phyloP scores from a whole-genome alignment of 2,113 vertebrate species.

The Serinus canaria region DNA sequence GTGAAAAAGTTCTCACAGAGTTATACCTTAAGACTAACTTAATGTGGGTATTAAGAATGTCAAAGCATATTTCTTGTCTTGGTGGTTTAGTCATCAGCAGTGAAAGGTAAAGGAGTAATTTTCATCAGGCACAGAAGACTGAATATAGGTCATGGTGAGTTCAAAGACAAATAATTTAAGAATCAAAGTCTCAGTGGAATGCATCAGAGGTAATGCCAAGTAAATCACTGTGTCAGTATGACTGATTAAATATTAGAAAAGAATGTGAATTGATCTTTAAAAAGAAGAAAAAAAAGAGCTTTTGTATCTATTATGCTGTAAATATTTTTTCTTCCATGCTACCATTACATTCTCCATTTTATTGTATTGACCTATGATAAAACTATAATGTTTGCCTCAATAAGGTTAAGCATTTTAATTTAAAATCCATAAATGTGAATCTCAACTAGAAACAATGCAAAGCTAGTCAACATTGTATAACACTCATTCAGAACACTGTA shows the following conservation, averaged over 20 bases:
- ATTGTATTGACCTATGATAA: not conserved
- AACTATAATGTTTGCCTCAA: slow-evolving; percentile 2
- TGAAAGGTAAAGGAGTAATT: slow-evolving; percentile 42
- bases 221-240: slow-evolving; percentile 56
- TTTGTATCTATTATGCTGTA: not conserved
- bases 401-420: slow-evolving; percentile 45
- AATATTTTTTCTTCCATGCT: not conserved
- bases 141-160: slow-evolving; percentile 57
- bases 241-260: slow-evolving; percentile 61
- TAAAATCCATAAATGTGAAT: slow-evolving; percentile 18
- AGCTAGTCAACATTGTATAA: not conserved
- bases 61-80: not conserved
- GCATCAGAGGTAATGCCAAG: slow-evolving; percentile 37
- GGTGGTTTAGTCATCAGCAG: slow-evolving; percentile 24
- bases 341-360: not conserved
- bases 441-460: not conserved
- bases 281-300: not conserved
- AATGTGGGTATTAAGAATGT: not conserved
- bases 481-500: not conserved
- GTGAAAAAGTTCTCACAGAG: not conserved
- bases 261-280: slow-evolving; percentile 33
- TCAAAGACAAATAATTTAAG: slow-evolving; percentile 67
- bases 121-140: slow-evolving; percentile 58
- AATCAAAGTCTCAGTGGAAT: slow-evolving; percentile 40
- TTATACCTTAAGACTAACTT: not conserved